Conservation (phyloP, 2,113 vertebrate species). For the Pachyramphus minor region DNA sequence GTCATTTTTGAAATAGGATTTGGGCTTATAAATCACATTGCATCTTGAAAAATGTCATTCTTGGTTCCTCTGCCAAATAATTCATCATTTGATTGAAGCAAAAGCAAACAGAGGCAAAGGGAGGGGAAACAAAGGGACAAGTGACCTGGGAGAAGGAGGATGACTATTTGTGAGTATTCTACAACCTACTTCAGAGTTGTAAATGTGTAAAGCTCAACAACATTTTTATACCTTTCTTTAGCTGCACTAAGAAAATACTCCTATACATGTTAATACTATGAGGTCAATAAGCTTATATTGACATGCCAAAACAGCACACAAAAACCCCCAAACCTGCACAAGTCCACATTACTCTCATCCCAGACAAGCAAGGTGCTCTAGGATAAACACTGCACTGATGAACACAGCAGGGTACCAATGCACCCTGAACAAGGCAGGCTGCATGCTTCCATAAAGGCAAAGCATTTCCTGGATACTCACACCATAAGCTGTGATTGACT, state of each 20-base stretch:
- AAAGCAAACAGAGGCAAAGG: background rate
- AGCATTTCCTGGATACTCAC: background rate
- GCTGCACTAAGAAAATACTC: background rate
- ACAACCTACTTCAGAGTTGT: background rate
- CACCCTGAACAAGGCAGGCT: background rate
- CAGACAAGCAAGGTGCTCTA: background rate
- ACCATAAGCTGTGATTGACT: background rate
- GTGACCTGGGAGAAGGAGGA: background rate
- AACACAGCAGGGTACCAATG: background rate
- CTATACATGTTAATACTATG: background rate
- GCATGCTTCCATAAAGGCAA: background rate
- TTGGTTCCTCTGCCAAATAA: background rate
- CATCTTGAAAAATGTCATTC: background rate
- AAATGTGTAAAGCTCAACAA: background rate
- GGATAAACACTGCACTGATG: background rate
- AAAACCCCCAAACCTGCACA: background rate
- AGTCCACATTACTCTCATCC: background rate
- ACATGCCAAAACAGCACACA: background rate
- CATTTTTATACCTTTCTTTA: background rate
- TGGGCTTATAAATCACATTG: background rate
- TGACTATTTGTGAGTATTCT: background rate
- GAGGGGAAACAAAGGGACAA: background rate
- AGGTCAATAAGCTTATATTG: background rate
- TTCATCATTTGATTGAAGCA: background rate
- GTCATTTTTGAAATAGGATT: background rate